phyloP scores from a whole-genome alignment of 2,797 vertebrate genomes.

The Lithobates sylvaticus region DNA sequence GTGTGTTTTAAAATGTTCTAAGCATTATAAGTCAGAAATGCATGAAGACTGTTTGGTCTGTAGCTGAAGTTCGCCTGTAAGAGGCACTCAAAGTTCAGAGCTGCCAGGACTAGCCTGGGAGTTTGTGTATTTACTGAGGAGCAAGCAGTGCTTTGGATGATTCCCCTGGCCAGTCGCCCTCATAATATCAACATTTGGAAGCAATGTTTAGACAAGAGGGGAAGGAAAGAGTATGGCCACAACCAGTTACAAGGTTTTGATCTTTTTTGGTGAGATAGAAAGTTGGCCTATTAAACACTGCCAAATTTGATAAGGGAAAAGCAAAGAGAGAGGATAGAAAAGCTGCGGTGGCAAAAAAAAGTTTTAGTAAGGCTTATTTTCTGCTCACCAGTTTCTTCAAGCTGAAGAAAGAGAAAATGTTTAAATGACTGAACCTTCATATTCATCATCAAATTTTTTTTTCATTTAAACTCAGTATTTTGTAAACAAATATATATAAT shows the following conservation, averaged over 20 bases:
- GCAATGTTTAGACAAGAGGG: constrained; percentile 73
- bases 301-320: constrained; percentile 72
- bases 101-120: constrained; percentile 15
- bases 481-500: no score
- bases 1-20: neutral
- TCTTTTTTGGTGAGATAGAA: constrained; percentile 76
- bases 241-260: constrained; percentile 73
- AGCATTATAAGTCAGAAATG: neutral
- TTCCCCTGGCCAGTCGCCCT: constrained; percentile 61
- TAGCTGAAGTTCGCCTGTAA: neutral
- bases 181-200: constrained; percentile 71
- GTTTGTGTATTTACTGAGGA: constrained; percentile 29
- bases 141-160: constrained; percentile 15
- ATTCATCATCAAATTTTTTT: neutral
- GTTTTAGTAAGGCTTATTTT: constrained; percentile 30
- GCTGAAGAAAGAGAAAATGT: neutral
- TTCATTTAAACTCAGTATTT: no score
- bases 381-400: neutral
- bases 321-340: constrained; percentile 7
- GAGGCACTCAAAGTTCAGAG: constrained; percentile 21
- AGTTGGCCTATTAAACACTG: constrained; percentile 68
- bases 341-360: neutral
- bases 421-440: neutral
- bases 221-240: constrained; percentile 66
- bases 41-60: neutral